Evolutionary conservation across 2,797 vertebrate species (phyloP), one percentile per base, ranked within the genome.

Genomic region (Lemur catta): DNA sequence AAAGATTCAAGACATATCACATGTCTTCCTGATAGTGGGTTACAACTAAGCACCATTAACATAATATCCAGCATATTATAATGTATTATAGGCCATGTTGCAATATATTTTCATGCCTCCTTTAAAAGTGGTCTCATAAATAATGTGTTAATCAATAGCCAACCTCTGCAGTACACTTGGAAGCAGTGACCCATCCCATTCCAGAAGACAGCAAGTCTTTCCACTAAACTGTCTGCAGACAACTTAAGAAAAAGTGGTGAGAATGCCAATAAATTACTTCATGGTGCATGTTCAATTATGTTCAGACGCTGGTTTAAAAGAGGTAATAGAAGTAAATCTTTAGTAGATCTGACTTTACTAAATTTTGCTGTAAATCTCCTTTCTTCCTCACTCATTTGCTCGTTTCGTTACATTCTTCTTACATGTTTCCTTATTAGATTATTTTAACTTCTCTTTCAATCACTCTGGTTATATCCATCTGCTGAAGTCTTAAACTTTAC

Each of bases 291-390:
- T 88, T 89, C 63, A 96, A 43, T 65, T 96, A 94, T 93, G 79
- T 43, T 93, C 55, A 6, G 95, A 80, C 82, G 22, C 1, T 97
- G 30, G 75, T 8, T 57, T 96, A 78, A 98, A 96, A 97, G 59
- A 98, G 82, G 20, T 61, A 97, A 98, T 89, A 74, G 82, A 72
- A 88, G 87, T 93, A 95, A 94, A 79, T 97, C 48, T 97, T 96
- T 61, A 94, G 69, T 71, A 91, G 74, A 96, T 89, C 94, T 35
- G 89, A 80, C 57, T 92, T 0, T 7, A 78, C 80, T 91, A 20
- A 96, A 78, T 92, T 95, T 61, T 12, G 63, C 33, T 95, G 59
- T 79, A 91, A 97, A 94, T 13, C 55, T 52, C 55, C 95, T 84
- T 95, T 91, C 46, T 76, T 94, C 74, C 24, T 59, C 46, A 43